Base-by-base conservation (phyloP, 2,113 vertebrate species). In the Brachypodius melanocephalos region DNA sequence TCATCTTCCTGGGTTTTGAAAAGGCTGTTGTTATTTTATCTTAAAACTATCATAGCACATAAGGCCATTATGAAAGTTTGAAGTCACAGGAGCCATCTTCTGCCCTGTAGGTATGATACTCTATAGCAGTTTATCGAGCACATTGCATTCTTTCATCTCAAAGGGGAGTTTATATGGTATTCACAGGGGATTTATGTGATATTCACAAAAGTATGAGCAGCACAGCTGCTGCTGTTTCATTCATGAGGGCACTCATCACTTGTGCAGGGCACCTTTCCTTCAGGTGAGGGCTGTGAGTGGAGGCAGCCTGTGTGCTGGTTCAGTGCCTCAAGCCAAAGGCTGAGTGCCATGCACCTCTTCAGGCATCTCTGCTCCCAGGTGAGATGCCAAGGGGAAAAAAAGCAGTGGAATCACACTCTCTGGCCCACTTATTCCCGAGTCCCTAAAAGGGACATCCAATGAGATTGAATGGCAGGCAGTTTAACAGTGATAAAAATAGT, bases 401-500 rank as follows among this genome's bases (percentile, higher is more conserved):
- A 73, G 57, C 83, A 52, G 28, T 14, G 57, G 86, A 92, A 92
- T 81, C 42, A 11, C n/a, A 1, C 55, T 87, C 84, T 57, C 79
- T 97, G 96, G 91, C 95, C 95, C 94, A 96, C 65, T 97, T 97
- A 89, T 87, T 95, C 68, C 73, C 8, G 17, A 7, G 14, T 95
- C 85, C 78, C 86, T 91, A 67, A 96, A 88, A 94, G 91, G 82
- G 90, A 71, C 92, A 93, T 90, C 93, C 95, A 97, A 94, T 96
- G 91, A 96, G 85, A 93, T 90, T 94, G 93, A 96, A 65, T 86
- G 79, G 72, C 88, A 95, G 83, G 79, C 88, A 88, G 55, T 97
- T 95, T 88, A 96, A 94, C 68, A n/a, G 16, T n/a, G 96, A 81
- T 74, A 96, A 96, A 97, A 96, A 96, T 96, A 96, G 93, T 96